Evolutionary conservation across 2,113 vertebrate species (phyloP), one percentile per base, ranked within the genome.

Genomic region (Phocoena phocoena): DNA sequence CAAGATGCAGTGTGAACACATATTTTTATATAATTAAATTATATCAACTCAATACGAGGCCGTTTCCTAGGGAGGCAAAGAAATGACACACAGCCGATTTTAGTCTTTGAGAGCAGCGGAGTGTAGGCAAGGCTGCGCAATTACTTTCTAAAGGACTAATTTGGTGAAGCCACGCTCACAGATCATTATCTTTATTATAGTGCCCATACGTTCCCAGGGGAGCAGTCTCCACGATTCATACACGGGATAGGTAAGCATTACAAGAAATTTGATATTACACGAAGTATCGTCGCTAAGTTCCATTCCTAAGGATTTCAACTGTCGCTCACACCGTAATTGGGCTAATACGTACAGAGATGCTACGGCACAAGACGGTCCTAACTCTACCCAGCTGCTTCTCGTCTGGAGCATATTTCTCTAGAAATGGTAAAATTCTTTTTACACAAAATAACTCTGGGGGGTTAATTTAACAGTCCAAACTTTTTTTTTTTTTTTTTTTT

Each of bases 111-210:
- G 97, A 96, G 98, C 92, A 82, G 81, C 71, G 85, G 71, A 74
- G 92, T 89, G 89, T 70, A 70, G 97, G 97, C 95, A 81, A 88
- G 84, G 60, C 95, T 71, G 95, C 96, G 82, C 93, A 89, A 90
- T 93, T 79, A 84, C 96, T 90, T 96, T 97, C 93, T 21, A 86
- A 92, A 95, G 87, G 95, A 88, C 93, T 87, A 87, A 97, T 92
- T 97, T 25, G 58, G 84, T 23, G 86, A 98, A 96, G 97, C 96
- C 94, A 36, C 36, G 96, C 97, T 96, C 96, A 95, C 91, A 76
- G 92, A 93, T 77, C 88, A 94, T 97, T 82, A 86, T 92, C 93
- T 88, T 89, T 62, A 95, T 47, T 12, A 82, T 50, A 94, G 0
- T 6, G 26, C 76, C 92, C 80, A 53, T 80, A 65, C 74, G 88